Conservation (phyloP, 2,888 invertebrate species). For the Coleophora flavipennella region DNA sequence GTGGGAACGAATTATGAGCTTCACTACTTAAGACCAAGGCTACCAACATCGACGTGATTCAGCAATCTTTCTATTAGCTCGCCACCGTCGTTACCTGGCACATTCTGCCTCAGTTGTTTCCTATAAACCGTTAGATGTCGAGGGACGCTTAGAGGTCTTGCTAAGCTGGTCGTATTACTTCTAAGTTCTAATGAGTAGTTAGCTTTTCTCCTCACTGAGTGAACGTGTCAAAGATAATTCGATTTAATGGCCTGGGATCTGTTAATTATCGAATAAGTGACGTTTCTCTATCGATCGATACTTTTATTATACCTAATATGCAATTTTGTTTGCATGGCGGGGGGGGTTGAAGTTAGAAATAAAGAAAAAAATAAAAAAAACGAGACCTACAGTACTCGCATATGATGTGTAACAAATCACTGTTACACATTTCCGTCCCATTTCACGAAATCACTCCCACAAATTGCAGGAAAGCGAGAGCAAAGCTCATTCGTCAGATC, state of each 20-base stretch:
- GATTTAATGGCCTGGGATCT: slow-evolving; percentile 55
- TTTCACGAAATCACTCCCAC: too few relatives aligned
- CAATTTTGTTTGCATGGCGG: slow-evolving; percentile 16
- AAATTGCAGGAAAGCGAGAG: too few relatives aligned
- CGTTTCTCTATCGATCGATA: slow-evolving; percentile 21
- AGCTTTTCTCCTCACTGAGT: slow-evolving; percentile 57
- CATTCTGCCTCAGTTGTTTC: slow-evolving; percentile 10
- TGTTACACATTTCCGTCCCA: too few relatives aligned
- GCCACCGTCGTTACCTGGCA: slow-evolving; percentile 24
- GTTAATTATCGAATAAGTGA: slow-evolving; percentile 65
- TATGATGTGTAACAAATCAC: too few relatives aligned
- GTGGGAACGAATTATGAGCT: slow-evolving; percentile 47
- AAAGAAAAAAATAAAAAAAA: too few relatives aligned
- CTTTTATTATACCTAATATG: slow-evolving; percentile 19
- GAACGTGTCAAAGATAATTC: slow-evolving; percentile 69
- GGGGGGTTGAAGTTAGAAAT: too few relatives aligned
- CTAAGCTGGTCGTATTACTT: slow-evolving; percentile 30
- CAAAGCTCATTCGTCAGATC: too few relatives aligned
- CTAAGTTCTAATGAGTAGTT: slow-evolving; percentile 60
- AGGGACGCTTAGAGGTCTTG: slow-evolving; percentile 20
- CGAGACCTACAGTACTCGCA: too few relatives aligned
- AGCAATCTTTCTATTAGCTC: slow-evolving; percentile 43
- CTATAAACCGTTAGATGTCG: background rate
- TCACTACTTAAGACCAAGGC: slow-evolving; percentile 43
- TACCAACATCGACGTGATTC: slow-evolving; percentile 42